These are phyloP conservation scores for Aplidium turbinatum DNA, from an alignment of 23 tunicate species.

Conservation along the genomic window DNA sequence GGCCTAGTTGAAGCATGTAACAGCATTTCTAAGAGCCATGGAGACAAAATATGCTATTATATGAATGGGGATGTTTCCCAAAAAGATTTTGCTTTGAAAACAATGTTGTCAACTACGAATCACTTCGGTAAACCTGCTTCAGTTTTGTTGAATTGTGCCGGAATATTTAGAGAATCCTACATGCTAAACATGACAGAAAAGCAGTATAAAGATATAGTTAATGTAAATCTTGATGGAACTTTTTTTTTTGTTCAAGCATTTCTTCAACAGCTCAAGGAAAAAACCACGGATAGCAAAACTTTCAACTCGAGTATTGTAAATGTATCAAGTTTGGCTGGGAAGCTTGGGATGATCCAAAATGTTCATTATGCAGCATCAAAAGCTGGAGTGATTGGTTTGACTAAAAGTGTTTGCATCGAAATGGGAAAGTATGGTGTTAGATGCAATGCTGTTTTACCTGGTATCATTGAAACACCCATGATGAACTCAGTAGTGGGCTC, in stretches of 20 bases:
- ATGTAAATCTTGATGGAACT: constrained; percentile 34
- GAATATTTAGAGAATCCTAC: constrained; percentile 7
- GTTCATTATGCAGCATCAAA: constrained; percentile 74
- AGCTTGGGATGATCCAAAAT: constrained; percentile 39
- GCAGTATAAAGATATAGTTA: constrained; percentile 37
- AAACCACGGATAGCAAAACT: not conserved
- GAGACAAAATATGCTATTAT: not conserved
- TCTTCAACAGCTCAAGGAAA: not conserved
- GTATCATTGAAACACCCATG: constrained; percentile 67
- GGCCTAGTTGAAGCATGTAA: constrained; percentile 4
- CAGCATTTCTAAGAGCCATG: not conserved
- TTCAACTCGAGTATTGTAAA: constrained; percentile 53
- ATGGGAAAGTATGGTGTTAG: constrained; percentile 52
- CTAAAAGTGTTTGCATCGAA: constrained; percentile 65
- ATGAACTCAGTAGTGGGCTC: not conserved
- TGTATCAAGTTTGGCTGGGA: constrained; percentile 72
- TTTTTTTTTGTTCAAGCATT: constrained; percentile 1
- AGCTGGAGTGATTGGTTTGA: constrained; percentile 69
- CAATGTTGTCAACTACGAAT: not conserved
- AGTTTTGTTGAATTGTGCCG: constrained; percentile 45
- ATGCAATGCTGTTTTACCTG: constrained; percentile 70
- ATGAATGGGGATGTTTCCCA: constrained; percentile 12
- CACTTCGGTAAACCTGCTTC: not conserved
- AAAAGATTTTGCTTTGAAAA: not conserved
- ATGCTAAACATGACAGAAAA: constrained; percentile 38